Conservation (phyloP, 2,888 invertebrate genomes). For the Macrosiphum euphorbiae region DNA sequence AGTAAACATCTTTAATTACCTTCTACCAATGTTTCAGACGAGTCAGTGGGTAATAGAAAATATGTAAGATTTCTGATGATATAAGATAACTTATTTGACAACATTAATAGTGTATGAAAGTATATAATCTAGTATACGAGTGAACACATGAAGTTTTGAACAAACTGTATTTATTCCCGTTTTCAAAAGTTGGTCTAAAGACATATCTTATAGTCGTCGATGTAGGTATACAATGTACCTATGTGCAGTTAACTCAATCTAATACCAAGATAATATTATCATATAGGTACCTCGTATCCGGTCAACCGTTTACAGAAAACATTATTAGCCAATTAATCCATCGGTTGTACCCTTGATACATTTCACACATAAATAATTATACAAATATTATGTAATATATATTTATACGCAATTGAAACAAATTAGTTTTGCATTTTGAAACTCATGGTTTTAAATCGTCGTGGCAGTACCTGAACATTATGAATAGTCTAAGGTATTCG, state of each 20-base stretch:
- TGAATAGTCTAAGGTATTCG: background rate
- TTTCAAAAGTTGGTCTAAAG: background rate
- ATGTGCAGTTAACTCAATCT: background rate
- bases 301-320: background rate
- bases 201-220: background rate
- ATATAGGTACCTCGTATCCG: background rate
- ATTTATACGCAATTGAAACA: background rate
- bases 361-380: too few species aligned
- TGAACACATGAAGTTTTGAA: background rate
- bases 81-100: background rate
- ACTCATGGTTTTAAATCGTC: constrained; percentile 18
- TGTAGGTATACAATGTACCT: background rate
- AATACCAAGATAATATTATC: background rate
- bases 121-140: background rate
- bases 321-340: background rate
- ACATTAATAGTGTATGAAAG: background rate
- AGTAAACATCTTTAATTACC: background rate
- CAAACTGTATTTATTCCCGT: background rate
- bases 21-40: background rate
- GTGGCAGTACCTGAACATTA: too few species aligned
- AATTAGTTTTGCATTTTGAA: constrained; percentile 11
- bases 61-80: background rate
- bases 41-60: too few species aligned
- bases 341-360: too few species aligned
- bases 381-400: background rate